Base-by-base conservation (phyloP, 1,140 invertebrate genomes). In the Sinella curviseta region DNA sequence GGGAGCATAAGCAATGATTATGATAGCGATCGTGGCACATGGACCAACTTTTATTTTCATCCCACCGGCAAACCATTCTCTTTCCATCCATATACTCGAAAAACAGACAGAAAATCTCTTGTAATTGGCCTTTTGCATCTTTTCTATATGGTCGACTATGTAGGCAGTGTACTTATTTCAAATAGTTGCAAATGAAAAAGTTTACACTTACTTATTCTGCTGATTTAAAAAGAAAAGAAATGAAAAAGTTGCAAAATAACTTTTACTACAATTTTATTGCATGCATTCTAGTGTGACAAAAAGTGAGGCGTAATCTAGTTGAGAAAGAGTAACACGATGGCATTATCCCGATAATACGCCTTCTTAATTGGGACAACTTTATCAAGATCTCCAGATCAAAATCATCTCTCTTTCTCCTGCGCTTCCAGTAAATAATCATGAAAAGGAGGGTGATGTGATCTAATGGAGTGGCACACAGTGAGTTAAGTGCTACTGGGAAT, bases 331-430 rank as follows among this genome's bases (percentile, higher is more conserved):
- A 48, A 48, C 39, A 48, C 39, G 20, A 20, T 48, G 39, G 20
- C 39, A 48, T 48, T 48, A 30, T 70, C 65, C 65, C 28, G 24
- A 70, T 70, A 33, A 31, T 70, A 30, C 24, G 31, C 8, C 55
- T 60, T 70, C 65, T 70, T 70, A 70, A 70, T 70, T 70, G 65
- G 28, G 26, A 70, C 65, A 70, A 70, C 8, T 70, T 70, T 30
- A 70, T 70, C 65, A 70, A 70, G 65, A 70, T 70, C 28, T 70
- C 28, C 31, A 33, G 65, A 70, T 70, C 3, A 70, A 70, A 70
- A 26, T 65, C 26, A 48, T 48, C 39, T 48, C 20, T 65, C 57
- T 26, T 65, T 26, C 24, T n/a, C 4, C 65, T 30, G 65, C 20
- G 8, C 20, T 20, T 48, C 39, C 20, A 70, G 14, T 70, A 70